A percentile compares a stretch with the other conserved stretches of the same genome.
Conservation (phyloP, 2,888 invertebrate species). For the Synergus umbraculus region DNA sequence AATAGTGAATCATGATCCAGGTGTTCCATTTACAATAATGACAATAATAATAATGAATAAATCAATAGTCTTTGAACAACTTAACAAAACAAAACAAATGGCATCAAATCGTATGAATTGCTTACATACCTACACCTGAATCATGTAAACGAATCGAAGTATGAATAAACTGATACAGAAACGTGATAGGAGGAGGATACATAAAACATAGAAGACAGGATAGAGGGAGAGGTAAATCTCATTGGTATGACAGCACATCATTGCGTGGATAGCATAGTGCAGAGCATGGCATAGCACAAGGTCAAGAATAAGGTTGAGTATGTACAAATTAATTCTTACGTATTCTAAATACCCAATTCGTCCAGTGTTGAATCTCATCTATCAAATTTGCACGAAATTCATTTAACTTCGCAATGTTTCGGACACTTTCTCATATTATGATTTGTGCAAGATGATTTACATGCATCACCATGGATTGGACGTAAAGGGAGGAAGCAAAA, state of each 20-base stretch:
- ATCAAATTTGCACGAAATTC: conserved; percentile 6
- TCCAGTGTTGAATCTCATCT: conserved; percentile 32
- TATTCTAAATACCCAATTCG: conserved; percentile 46
- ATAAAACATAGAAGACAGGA: conserved; percentile 57
- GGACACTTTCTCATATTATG: background rate
- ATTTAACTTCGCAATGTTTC: background rate
- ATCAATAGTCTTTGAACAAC: background rate
- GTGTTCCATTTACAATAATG: conserved; percentile 45
- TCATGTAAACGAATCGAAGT: conserved; percentile 46
- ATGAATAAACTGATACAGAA: conserved; percentile 31
- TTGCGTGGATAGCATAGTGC: conserved; percentile 74
- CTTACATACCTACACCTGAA: conserved; percentile 51
- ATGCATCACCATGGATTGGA: conserved; percentile 45
- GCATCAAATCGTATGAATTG: conserved; percentile 18
- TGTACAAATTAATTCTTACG: conserved; percentile 63
- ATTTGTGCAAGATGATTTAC: conserved; percentile 35
- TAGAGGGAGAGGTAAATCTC: conserved; percentile 64
- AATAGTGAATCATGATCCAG: conserved; percentile 52
- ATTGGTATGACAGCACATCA: conserved; percentile 78
- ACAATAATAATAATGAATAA: background rate
- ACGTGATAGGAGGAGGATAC: conserved; percentile 41
- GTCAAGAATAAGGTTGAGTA: conserved; percentile 69
- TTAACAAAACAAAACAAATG: background rate
- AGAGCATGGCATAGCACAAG: conserved; percentile 75
- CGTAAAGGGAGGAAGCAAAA: conserved; percentile 53